Evolutionary conservation across 2,888 invertebrate genomes (phyloP), one percentile per base, ranked within the genome.

Genomic region (Trypoxylon attenuatum): DNA sequence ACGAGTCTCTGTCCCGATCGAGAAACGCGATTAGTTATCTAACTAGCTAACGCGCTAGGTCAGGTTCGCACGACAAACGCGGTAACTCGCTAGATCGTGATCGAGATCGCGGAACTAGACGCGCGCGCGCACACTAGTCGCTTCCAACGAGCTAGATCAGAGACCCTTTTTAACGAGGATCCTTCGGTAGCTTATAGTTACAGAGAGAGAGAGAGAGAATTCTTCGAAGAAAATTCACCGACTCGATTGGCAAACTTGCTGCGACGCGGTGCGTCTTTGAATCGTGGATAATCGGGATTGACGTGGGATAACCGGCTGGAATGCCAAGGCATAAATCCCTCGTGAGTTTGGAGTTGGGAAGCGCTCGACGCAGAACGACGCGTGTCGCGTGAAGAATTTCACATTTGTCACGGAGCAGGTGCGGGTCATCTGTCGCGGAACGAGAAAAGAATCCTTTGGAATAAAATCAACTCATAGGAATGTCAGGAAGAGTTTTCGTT

Each of bases 21-120:
- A 41, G 62, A 67, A 66, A 71, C 71, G 62, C 70, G 62, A 71
- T 67, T 66, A 55, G 59, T 70, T 71, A 67, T 52, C 62, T 57
- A 57, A 70, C 56, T 58, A 56, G 49, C 45, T 54, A 51, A 46
- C 57, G 22, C 18, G 59, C 46, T 70, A 71, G 71, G 71, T 71
- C 71, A 71, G 71, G 71, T 71, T 71, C 71, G 67, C 71, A 70
- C 71, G 71, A 70, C 59, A 51, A 66, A 57, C 66, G 38, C 61
- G 61, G 61, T 53, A 50, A 54, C 53, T 23, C 45, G 67, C 52
- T 39, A 61, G 67, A 56, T 60, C 60, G 54, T 55, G 60, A 54
- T 59, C 52, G 43, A 55, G 49, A 68, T 68, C 67, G 50, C 50
- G 56, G 52, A 67, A 67, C 42, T 53, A 19, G 15, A 38, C n/a